Evolutionary conservation across 1,140 invertebrate species (phyloP).

Genomic region (Drosophila tani): DNA sequence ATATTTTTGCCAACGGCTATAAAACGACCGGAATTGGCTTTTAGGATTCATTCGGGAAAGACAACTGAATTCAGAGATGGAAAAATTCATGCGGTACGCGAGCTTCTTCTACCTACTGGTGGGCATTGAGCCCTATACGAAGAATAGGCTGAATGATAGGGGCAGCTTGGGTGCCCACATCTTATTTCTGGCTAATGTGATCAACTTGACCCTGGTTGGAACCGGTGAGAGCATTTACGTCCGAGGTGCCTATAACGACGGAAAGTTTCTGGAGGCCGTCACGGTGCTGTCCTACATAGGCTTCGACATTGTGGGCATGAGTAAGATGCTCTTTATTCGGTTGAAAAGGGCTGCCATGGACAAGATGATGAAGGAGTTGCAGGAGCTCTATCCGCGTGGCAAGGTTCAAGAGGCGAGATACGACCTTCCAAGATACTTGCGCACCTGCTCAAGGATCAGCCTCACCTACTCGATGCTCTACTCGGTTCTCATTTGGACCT

Average conservation of each 20-base stretch:
- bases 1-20: neutral
- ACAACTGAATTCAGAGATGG: conserved; percentile 22
- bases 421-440: conserved; percentile 35
- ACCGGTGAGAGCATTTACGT: conserved; percentile 45
- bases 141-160: neutral
- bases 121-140: conserved; percentile 52
- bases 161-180: neutral
- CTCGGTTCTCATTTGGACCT: conserved; percentile 71
- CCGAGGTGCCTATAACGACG: conserved; percentile 17
- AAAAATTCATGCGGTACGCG: conserved; percentile 57
- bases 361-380: conserved; percentile 41
- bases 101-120: conserved; percentile 58
- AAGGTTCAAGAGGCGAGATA: conserved; percentile 31
- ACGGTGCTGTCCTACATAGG: conserved; percentile 70
- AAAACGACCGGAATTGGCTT: neutral
- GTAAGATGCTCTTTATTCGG: conserved; percentile 62
- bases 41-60: neutral
- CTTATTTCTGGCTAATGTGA: conserved; percentile 40
- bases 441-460: conserved; percentile 44
- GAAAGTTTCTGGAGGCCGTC: conserved; percentile 54
- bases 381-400: conserved; percentile 51
- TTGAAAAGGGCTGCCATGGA: conserved; percentile 38
- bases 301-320: conserved; percentile 55
- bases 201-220: conserved; percentile 33
- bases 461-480: conserved; percentile 55